Base-by-base conservation (phyloP, 2,888 invertebrate species). In the Cyclophora punctaria region DNA sequence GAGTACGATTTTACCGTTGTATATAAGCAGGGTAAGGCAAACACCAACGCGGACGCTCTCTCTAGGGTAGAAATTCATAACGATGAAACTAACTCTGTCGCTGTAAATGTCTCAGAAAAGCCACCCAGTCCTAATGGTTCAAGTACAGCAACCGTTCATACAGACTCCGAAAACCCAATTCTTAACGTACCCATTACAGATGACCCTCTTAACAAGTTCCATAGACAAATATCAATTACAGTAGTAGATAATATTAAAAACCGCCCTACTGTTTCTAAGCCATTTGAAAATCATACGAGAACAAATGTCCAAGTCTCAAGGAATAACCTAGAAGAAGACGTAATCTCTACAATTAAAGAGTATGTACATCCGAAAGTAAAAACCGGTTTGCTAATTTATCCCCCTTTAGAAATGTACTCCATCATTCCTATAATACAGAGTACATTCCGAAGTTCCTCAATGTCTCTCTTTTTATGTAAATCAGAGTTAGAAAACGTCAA, bases 311-410 rank as follows among this genome's bases (percentile, higher is more conserved):
- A 67, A 37, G 3, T 64, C 3, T 62, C 55, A 0, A 47, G 60
- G 44, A 53, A 59, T 0, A 59, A 55, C n/a, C 47, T 65, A 42
- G 57, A 60, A 44, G 7, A 60, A 33, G 64, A 64, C 35, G 46
- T 66, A 0, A 42, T 63, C 20, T 53, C 60, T 4, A 55, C 54
- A 2, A 51, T 67, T 3, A 64, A 64, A 47, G 62, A 66, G 50
- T 63, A 60, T 42, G 62, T 67, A 0, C 48, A 62, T 33, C 65
- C 66, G 0, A 67, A 63, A 48, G 37, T 64, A 34, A 63, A 62
- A 44, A 65, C 64, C 0, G 65, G 35, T 3, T 33, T 69, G 33
- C 3, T 60, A 0, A 58, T 64, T 7, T 49, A 45, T 5, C 62
- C 63, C 1, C 45, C 52, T 0, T 7, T 57, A 20, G 53, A 35